These are phyloP conservation scores for Climacteris rufus DNA, from an alignment of 2,113 vertebrate genomes.

Conservation along the genomic window DNA sequence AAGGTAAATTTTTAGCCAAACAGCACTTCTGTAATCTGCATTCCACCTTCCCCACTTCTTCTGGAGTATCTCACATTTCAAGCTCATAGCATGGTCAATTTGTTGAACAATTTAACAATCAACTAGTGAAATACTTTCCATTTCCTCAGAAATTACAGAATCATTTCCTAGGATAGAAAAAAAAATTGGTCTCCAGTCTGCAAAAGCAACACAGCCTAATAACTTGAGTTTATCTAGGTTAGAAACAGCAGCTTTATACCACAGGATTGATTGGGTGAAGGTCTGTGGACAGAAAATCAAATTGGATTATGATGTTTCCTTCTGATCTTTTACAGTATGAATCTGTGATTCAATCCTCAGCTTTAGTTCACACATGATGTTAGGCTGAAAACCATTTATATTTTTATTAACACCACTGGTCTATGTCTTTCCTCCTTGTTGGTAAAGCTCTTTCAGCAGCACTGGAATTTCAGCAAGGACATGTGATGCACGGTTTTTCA, in stretches of 20 bases:
- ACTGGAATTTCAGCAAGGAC: background rate
- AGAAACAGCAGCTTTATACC: slow-evolving; percentile 24
- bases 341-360: slow-evolving; percentile 1
- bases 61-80: background rate
- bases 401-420: background rate
- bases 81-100: background rate
- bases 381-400: background rate
- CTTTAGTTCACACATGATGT: background rate
- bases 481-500: background rate
- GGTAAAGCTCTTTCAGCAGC: background rate
- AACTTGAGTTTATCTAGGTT: slow-evolving; percentile 20
- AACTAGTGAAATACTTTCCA: background rate
- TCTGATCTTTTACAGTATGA: slow-evolving; percentile 22
- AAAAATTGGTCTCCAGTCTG: background rate
- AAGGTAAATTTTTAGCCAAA: background rate
- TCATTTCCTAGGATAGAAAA: background rate
- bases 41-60: background rate
- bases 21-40: background rate
- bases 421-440: background rate
- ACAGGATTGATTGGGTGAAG: slow-evolving; percentile 28
- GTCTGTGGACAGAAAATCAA: slow-evolving; percentile 60
- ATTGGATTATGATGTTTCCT: slow-evolving; percentile 51
- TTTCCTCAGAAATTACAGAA: slow-evolving; percentile 37
- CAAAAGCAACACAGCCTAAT: background rate
- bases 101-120: slow-evolving; percentile 19